Evolutionary conservation across 2,113 vertebrate genomes (phyloP).

Genomic region (Lagopus muta): DNA sequence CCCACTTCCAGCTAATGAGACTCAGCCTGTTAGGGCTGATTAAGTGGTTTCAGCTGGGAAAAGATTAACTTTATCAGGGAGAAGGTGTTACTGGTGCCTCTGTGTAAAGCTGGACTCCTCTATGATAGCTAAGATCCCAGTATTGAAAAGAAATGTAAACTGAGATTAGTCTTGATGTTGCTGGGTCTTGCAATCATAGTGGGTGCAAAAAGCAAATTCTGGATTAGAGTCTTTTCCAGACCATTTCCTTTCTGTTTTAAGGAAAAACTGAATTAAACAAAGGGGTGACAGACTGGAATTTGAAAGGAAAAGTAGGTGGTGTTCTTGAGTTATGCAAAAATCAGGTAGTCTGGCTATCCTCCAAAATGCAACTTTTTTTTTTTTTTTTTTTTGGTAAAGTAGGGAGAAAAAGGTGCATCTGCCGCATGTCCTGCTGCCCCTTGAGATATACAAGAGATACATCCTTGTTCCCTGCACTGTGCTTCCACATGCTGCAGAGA

Average conservation of each 20-base stretch:
- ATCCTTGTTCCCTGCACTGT: neutral
- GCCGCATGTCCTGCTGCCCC: accelerated
- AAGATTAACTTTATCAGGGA: accelerated
- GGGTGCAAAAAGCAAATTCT: constrained; percentile 50
- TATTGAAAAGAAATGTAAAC: neutral
- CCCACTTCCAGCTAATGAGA: neutral
- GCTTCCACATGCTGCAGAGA: accelerated
- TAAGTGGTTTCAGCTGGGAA: constrained; percentile 9
- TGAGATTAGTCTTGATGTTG: constrained; percentile 49
- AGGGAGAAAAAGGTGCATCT: accelerated
- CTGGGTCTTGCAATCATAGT: constrained; percentile 55
- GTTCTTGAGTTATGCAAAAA: constrained; percentile 3
- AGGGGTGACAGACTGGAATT: neutral
- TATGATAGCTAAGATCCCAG: neutral
- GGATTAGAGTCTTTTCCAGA: constrained; percentile 35
- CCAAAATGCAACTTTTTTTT: neutral
- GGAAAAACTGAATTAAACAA: constrained; percentile 1
- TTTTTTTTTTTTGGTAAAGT: neutral
- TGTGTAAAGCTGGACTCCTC: neutral
- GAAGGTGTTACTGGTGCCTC: neutral
- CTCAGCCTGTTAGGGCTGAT: neutral
- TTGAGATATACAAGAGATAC: accelerated
- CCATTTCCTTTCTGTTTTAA: constrained; percentile 7
- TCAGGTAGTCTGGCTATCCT: neutral
- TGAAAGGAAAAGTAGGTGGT: neutral